phyloP scores from a whole-genome alignment of 2,113 vertebrate species.

The Dasyurus viverrinus region DNA sequence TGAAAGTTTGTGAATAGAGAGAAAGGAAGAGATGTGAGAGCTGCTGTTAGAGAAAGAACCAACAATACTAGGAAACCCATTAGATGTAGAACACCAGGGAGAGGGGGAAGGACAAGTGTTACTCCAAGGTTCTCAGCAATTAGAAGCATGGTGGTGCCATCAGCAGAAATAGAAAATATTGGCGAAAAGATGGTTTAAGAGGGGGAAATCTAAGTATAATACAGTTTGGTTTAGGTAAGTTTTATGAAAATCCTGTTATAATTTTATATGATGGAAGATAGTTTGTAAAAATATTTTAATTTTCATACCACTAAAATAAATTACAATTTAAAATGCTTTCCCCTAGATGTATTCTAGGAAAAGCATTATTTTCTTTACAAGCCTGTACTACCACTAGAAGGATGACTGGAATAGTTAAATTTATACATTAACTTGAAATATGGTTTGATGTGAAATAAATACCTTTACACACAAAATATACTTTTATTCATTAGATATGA shows the following conservation, averaged over 20 bases:
- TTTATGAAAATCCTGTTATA: background rate
- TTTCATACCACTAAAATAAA: background rate
- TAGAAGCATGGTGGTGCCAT: background rate
- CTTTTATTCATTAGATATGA: background rate
- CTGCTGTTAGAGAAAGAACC: background rate
- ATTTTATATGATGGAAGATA: background rate
- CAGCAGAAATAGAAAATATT: background rate
- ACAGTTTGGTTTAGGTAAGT: background rate
- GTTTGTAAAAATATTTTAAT: background rate
- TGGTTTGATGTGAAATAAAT: background rate
- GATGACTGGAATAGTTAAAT: background rate
- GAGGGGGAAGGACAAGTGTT: background rate
- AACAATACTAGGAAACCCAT: background rate
- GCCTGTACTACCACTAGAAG: background rate
- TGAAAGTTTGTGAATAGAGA: background rate
- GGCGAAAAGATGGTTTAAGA: background rate
- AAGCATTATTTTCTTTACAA: background rate
- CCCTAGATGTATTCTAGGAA: background rate
- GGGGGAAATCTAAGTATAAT: no score
- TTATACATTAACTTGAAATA: background rate
- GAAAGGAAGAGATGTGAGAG: background rate
- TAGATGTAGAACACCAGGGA: background rate
- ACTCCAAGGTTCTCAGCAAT: background rate
- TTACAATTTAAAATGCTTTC: background rate
- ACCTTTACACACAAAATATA: background rate